A percentile compares a stretch with the other conserved stretches of the same genome.
Conservation (phyloP, 1,140 invertebrate species). For the Drosophila yakuba region DNA sequence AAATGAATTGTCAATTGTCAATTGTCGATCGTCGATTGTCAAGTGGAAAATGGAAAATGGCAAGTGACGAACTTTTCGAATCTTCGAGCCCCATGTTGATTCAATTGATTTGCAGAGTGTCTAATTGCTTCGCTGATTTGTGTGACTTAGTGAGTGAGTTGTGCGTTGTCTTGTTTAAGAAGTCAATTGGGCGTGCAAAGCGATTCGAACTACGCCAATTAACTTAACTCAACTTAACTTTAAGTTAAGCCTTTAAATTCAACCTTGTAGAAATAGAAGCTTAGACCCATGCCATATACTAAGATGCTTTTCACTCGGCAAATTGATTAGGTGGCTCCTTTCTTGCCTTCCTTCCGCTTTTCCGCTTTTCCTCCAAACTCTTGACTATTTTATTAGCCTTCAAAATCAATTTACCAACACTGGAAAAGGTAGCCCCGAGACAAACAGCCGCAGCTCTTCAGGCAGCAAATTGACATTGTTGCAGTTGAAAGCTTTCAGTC, state of each 20-base stretch:
- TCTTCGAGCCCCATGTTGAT: conserved; percentile 22
- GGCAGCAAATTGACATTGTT: conserved; percentile 50
- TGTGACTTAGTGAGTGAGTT: conserved; percentile 10
- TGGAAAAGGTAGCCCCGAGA: conserved; percentile 33
- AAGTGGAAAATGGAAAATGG: not conserved
- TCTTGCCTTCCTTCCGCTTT: not conserved
- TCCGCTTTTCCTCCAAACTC: conserved; percentile 8
- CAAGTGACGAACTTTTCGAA: conserved; percentile 24
- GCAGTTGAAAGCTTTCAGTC: conserved; percentile 45
- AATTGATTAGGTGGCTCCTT: conserved; percentile 23
- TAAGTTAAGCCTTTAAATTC: not conserved
- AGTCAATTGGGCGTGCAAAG: conserved; percentile 1
- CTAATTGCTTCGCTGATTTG: conserved; percentile 34
- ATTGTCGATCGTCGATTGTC: not conserved
- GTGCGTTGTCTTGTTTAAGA: not conserved
- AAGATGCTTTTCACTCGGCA: not conserved
- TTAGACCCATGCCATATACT: no score
- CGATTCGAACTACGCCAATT: not conserved
- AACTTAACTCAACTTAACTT: not conserved
- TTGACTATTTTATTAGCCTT: conserved; percentile 39
- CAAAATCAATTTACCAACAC: conserved; percentile 50
- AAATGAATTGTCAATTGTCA: conserved; percentile 14
- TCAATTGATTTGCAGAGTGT: conserved; percentile 44
- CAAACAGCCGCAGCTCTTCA: conserved; percentile 37
- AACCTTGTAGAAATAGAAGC: not conserved